A percentile compares a stretch with the other conserved stretches of the same genome.
Conservation (phyloP, 2,888 invertebrate species). For the Apodemia hepburni region DNA sequence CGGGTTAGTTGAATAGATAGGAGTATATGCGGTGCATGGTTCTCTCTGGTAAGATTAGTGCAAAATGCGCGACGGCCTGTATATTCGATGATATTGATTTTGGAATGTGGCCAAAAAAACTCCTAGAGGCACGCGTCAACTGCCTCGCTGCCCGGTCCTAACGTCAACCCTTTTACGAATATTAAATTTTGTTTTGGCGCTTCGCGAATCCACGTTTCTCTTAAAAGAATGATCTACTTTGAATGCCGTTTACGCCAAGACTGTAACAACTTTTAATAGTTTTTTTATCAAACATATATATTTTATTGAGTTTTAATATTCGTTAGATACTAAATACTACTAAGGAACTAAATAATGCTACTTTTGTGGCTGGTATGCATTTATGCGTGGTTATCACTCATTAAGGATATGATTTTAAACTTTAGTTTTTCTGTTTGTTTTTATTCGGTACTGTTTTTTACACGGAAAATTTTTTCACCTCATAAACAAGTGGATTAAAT, state of each 20-base stretch:
- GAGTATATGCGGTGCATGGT: conserved; percentile 36
- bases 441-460: no score
- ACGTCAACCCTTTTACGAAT: conserved; percentile 79
- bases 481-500: no score
- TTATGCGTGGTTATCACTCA: no score
- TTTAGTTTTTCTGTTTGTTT: no score
- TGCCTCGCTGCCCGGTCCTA: conserved; percentile 70
- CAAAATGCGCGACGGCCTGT: conserved; percentile 69
- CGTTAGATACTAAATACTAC: no score
- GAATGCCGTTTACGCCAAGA: conserved; percentile 41
- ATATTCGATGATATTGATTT: conserved; percentile 76
- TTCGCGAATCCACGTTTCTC: conserved; percentile 71
- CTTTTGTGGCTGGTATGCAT: no score
- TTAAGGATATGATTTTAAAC: no score
- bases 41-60: conserved; percentile 67
- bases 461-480: no score
- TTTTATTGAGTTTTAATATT: not conserved
- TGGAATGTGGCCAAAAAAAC: conserved; percentile 78
- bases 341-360: no score
- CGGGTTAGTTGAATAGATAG: conserved; percentile 8
- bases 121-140: conserved; percentile 75
- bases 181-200: conserved; percentile 80
- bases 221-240: conserved; percentile 59
- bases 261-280: conserved; percentile 4
- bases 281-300: not conserved